phyloP scores from a whole-genome alignment of 1,140 invertebrate species.

The Camponotus vicinus region DNA sequence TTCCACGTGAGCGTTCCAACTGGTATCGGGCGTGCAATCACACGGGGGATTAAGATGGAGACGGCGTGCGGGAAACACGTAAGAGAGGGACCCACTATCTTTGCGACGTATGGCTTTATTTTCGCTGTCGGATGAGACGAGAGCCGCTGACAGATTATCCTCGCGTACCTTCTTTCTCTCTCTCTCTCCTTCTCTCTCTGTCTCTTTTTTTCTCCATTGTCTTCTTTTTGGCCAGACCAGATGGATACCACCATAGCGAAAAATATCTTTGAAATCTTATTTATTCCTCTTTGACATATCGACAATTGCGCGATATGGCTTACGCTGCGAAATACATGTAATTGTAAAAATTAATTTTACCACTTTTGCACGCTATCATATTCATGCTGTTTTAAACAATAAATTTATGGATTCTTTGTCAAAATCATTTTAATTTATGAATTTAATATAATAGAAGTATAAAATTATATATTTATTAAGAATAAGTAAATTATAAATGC shows the following conservation, averaged over 20 bases:
- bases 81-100: slow-evolving; percentile 68
- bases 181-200: slow-evolving; percentile 1
- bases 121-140: slow-evolving; percentile 72
- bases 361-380: no score
- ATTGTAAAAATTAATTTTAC: background rate
- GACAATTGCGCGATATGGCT: background rate
- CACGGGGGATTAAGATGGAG: slow-evolving; percentile 83
- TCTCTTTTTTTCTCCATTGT: background rate
- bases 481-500: background rate
- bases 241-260: background rate
- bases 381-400: background rate
- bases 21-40: slow-evolving; percentile 84
- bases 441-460: background rate
- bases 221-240: slow-evolving; percentile 9
- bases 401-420: background rate
- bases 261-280: slow-evolving; percentile 23
- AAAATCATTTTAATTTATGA: background rate
- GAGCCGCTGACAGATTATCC: slow-evolving; percentile 81
- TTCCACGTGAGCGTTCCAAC: slow-evolving; percentile 83
- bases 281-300: background rate
- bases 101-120: slow-evolving; percentile 81
- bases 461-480: background rate
- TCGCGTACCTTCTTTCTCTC: background rate
- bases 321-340: background rate
- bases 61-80: slow-evolving; percentile 71